Conservation (phyloP, 2,113 vertebrate species). For the Gallinago media region DNA sequence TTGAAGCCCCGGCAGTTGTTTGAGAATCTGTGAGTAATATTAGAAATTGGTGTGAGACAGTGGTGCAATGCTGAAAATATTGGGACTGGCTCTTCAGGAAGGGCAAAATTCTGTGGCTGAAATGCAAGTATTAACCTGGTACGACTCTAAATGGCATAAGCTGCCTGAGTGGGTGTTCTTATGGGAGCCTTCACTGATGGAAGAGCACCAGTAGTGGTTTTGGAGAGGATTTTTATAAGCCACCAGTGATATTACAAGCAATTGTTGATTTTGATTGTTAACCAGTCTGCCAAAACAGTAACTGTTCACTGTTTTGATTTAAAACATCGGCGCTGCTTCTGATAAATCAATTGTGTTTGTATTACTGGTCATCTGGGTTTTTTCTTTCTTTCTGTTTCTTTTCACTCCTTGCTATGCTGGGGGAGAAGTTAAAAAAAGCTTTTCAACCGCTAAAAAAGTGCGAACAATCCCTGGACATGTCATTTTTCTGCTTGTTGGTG, state of each 20-base stretch:
- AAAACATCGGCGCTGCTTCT: not conserved
- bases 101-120: not conserved
- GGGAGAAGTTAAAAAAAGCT: not conserved
- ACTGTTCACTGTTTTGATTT: not conserved
- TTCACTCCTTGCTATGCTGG: not conserved
- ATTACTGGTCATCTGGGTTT: not conserved
- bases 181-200: not conserved
- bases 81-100: not conserved
- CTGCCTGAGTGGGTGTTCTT: not conserved
- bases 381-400: not conserved
- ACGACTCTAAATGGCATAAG: not conserved
- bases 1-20: not conserved
- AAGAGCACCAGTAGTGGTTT: not conserved
- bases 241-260: not conserved
- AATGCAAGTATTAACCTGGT: not conserved
- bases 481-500: not conserved
- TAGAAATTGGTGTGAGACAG: not conserved
- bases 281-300: not conserved
- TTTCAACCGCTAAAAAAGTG: not conserved
- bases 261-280: not conserved
- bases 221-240: not conserved
- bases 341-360: not conserved
- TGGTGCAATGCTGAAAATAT: fast-evolving
- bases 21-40: not conserved
- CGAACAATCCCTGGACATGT: not conserved